Evolutionary conservation across 2,113 vertebrate genomes (phyloP).

Genomic region (Mastomys natalensis): DNA sequence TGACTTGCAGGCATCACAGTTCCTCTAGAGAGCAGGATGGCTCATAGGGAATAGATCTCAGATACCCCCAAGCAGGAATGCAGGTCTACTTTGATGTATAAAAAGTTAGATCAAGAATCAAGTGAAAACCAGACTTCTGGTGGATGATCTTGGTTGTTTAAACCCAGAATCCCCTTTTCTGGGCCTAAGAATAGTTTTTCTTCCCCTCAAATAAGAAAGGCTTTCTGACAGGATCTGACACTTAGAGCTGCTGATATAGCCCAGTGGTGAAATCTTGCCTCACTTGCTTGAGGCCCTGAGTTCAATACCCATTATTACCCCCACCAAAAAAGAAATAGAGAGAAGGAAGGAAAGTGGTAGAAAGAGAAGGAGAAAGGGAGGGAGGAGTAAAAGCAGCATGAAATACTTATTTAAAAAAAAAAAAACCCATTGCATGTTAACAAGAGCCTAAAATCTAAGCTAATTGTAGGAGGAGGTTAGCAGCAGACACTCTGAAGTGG

Average conservation of each 20-base stretch:
- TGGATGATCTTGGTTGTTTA: background rate
- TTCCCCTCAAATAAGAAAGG: background rate
- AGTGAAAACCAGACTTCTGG: background rate
- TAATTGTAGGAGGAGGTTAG: background rate
- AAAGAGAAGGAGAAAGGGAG: background rate
- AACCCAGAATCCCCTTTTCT: background rate
- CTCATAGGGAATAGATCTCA: background rate
- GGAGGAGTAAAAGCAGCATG: background rate
- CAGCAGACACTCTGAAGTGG: background rate
- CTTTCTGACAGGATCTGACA: constrained; percentile 32
- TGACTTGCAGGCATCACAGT: background rate
- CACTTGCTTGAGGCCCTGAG: background rate
- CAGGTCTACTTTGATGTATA: background rate
- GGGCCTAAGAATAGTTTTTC: background rate
- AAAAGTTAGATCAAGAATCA: background rate
- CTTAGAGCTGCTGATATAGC: background rate
- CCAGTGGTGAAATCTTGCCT: background rate
- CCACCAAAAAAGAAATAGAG: background rate
- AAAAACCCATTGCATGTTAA: background rate
- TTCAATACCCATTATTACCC: background rate
- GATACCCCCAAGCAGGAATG: background rate
- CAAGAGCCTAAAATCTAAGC: background rate
- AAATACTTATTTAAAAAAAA: constrained; percentile 30
- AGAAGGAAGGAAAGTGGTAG: background rate
- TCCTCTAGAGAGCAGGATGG: background rate